phyloP scores from a whole-genome alignment of 2,113 vertebrate species.

The Perccottus glenii region DNA sequence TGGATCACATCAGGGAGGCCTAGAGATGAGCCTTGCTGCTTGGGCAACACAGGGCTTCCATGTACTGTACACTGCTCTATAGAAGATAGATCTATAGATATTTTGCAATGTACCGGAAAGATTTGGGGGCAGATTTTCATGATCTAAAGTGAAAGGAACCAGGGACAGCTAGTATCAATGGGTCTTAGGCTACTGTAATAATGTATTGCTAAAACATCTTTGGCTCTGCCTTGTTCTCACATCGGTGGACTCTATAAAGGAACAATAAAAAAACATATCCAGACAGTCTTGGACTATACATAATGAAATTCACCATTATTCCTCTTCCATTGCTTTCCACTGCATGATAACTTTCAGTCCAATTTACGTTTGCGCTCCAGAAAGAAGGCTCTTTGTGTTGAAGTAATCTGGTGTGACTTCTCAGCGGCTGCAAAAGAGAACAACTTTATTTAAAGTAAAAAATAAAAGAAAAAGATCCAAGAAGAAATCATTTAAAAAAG shows the following conservation, averaged over 20 bases:
- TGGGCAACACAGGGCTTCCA: too few species aligned
- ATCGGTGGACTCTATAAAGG: neutral
- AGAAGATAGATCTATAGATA: too few species aligned
- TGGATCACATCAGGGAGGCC: too few species aligned
- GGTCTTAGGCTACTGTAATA: too few species aligned
- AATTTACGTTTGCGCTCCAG: conserved; percentile 32
- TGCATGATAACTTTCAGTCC: conserved; percentile 54
- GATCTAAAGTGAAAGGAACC: too few species aligned
- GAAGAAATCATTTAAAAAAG: conserved; percentile 17
- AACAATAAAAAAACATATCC: conserved; percentile 15
- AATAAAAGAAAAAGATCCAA: conserved; percentile 19
- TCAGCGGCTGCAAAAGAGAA: conserved; percentile 17
- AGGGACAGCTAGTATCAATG: too few species aligned
- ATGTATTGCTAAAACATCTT: neutral
- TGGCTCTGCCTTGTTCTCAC: conserved; percentile 2
- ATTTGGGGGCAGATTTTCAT: too few species aligned
- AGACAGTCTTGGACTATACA: conserved; percentile 26
- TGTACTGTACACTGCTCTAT: too few species aligned
- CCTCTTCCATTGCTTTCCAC: conserved; percentile 19
- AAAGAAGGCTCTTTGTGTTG: conserved; percentile 43
- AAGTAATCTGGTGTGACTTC: conserved; percentile 45
- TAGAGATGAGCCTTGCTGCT: too few species aligned
- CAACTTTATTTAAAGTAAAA: conserved; percentile 11
- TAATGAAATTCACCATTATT: conserved; percentile 59
- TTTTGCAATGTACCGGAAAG: too few species aligned